phyloP scores from a whole-genome alignment of 2,797 vertebrate species.

The Pseudocheirus occidentalis region DNA sequence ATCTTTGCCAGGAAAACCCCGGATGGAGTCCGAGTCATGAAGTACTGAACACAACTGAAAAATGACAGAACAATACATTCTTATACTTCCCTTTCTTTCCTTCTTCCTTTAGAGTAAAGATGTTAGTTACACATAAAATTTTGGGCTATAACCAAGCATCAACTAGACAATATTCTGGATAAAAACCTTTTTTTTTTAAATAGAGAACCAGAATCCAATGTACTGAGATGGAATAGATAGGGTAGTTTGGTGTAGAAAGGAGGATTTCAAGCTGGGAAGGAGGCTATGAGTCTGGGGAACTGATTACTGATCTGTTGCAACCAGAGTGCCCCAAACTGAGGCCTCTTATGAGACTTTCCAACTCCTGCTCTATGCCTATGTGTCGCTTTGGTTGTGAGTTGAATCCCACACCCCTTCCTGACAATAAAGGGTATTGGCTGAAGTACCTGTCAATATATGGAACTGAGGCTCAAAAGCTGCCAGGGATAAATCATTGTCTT shows the following conservation, averaged over 20 bases:
- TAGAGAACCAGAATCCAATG: neutral
- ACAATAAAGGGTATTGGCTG: neutral
- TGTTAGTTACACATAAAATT: neutral
- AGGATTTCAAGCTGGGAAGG: neutral
- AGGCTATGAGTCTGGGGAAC: neutral
- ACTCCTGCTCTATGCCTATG: neutral
- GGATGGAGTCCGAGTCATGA: neutral
- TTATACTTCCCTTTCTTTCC: neutral
- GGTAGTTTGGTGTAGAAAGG: neutral
- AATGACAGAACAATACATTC: neutral
- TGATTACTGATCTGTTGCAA: neutral
- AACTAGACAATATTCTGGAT: neutral
- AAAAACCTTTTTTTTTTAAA: neutral
- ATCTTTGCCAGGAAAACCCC: neutral
- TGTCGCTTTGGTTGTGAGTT: neutral
- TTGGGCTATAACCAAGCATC: neutral
- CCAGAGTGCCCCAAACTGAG: neutral
- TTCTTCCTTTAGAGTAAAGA: neutral
- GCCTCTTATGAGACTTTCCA: neutral
- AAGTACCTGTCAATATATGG: neutral
- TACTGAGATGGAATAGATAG: neutral
- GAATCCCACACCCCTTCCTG: neutral
- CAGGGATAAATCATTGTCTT: neutral
- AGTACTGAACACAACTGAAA: neutral
- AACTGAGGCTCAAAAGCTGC: neutral